phyloP scores from a whole-genome alignment of 2,113 vertebrate genomes.

The Corythornis cristatus region DNA sequence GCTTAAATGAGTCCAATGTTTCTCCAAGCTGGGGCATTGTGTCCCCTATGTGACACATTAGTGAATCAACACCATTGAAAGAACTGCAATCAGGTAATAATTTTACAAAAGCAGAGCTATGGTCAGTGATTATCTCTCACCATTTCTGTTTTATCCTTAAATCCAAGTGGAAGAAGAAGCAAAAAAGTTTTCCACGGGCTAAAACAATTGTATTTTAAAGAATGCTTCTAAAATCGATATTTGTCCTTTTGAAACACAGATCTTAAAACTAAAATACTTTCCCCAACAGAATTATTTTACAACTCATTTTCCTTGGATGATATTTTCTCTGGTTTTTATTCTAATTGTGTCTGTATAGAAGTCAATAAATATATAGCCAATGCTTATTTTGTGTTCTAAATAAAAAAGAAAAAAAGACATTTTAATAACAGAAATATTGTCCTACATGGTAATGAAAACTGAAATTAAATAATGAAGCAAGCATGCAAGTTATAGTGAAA shows the following conservation, averaged over 20 bases:
- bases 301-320: background rate
- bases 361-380: background rate
- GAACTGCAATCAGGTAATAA: background rate
- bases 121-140: background rate
- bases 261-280: background rate
- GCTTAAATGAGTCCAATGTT: background rate
- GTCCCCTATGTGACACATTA: background rate
- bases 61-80: background rate
- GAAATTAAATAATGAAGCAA: background rate
- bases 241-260: background rate
- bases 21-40: background rate
- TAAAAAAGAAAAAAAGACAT: background rate
- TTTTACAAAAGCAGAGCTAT: background rate
- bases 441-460: background rate
- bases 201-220: background rate
- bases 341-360: background rate
- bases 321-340: background rate
- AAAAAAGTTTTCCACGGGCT: background rate
- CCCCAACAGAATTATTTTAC: background rate
- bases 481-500: background rate
- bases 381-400: background rate
- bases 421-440: background rate
- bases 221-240: background rate
- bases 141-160: background rate
- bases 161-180: background rate